Base-by-base conservation (phyloP, 2,888 invertebrate genomes). In the Mechanitis messenoides region DNA sequence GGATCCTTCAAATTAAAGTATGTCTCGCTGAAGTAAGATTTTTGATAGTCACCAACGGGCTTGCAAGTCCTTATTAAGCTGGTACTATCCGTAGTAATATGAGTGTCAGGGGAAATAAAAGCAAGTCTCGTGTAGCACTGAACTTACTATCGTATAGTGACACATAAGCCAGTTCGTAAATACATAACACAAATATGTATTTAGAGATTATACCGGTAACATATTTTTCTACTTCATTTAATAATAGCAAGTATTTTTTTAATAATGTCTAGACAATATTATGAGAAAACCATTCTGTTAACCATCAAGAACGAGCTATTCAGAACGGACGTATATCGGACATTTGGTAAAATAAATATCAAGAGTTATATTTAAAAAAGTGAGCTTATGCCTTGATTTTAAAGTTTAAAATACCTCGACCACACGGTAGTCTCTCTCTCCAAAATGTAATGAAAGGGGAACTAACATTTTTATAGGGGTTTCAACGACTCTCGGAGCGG, bases 391-490 rank as follows among this genome's bases (percentile, higher is more conserved):
- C 54, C 38, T 45, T 45, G 1, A 56, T 3, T 42, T 56, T 74
- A 81, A 62, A 70, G 82, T 73, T 60, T 67, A 71, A 64, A 76
- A 77, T 81, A 55, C 72, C 63, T 45, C 69, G 73, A 61, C 57
- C 53, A 33, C 45, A 45, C 53, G 56, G 66, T 64, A 70, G 74
- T 75, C 74, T 77, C 74, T 77, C 74, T 79, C 76, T 77, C 79
- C 77, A 73, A 80, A 84, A 83, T 82, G 86, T 86, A 87, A 87
- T 87, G 88, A 86, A 87, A 87, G 80, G 82, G 78, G 81, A 85
- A 80, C 84, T 86, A 85, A 87, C 87, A 86, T 87, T 87, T 87
- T 87, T 87, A 87, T 87, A 85, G 88, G 81, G 86, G 86, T 83
- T 86, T 79, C 83, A 87, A 87, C 86, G 87, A 83, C 81, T 83